Evolutionary conservation across 2,113 vertebrate genomes (phyloP).

Genomic region (Myrmophylax atrothorax): DNA sequence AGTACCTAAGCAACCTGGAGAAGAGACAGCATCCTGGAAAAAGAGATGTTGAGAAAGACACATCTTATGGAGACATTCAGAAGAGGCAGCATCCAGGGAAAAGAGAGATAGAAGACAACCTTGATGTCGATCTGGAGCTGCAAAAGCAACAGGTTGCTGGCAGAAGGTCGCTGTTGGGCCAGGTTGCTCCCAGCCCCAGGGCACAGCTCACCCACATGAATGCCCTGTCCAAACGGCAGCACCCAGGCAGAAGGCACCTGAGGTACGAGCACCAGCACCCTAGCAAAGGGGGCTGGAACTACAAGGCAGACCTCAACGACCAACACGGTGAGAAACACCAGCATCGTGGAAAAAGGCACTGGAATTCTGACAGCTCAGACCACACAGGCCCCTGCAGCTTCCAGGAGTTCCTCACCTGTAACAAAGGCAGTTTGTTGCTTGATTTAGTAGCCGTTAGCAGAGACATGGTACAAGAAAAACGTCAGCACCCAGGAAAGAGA

Average conservation of each 20-base stretch:
- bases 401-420: slow-evolving; percentile 75
- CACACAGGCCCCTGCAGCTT: slow-evolving; percentile 75
- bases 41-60: slow-evolving; percentile 66
- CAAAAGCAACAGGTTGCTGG: slow-evolving; percentile 84
- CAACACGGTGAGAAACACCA: slow-evolving; percentile 81
- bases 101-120: slow-evolving; percentile 62
- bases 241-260: slow-evolving; percentile 82
- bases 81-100: slow-evolving; percentile 82
- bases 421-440: slow-evolving; percentile 78
- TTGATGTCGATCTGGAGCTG: slow-evolving; percentile 46
- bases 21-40: slow-evolving; percentile 89
- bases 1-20: slow-evolving; percentile 70
- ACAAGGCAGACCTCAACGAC: slow-evolving; percentile 61
- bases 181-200: slow-evolving; percentile 59
- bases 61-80: not conserved
- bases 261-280: slow-evolving; percentile 79
- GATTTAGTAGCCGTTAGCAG: slow-evolving; percentile 80
- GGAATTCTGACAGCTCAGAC: slow-evolving; percentile 71
- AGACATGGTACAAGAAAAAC: slow-evolving; percentile 79
- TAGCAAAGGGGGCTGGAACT: slow-evolving; percentile 70
- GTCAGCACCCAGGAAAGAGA: slow-evolving; percentile 87
- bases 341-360: slow-evolving; percentile 83
- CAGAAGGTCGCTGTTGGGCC: slow-evolving; percentile 69
- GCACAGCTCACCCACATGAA: slow-evolving; percentile 42
- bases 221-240: slow-evolving; percentile 83